Conservation (phyloP, 2,888 invertebrate species). For the Deilephila porcellus region DNA sequence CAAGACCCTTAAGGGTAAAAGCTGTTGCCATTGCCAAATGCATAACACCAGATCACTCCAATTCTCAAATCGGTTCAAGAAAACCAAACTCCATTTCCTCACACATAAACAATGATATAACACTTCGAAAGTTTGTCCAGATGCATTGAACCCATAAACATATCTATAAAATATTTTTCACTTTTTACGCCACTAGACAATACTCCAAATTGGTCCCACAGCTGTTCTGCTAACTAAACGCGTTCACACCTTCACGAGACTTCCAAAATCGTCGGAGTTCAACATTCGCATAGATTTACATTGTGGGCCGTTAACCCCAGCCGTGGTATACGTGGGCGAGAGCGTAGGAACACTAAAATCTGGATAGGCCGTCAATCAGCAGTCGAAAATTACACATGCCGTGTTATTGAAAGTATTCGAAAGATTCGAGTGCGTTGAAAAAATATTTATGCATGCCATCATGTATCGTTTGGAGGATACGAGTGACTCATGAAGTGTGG, state of each 20-base stretch:
- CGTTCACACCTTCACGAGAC: constrained; percentile 2
- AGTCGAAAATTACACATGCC: constrained; percentile 37
- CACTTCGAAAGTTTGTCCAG: background rate
- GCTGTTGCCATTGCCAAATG: too few relatives aligned
- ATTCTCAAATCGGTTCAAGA: too few relatives aligned
- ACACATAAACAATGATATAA: background rate
- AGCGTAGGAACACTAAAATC: constrained; percentile 64
- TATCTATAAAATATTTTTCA: background rate
- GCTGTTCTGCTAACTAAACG: constrained; percentile 5
- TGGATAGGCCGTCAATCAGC: constrained; percentile 58
- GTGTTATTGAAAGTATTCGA: constrained; percentile 39
- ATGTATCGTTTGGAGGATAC: constrained; percentile 4
- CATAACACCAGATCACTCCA: too few relatives aligned
- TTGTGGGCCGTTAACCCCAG: constrained; percentile 55
- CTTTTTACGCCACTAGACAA: background rate
- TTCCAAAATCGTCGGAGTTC: constrained; percentile 39
- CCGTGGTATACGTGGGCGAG: constrained; percentile 51
- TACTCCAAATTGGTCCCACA: background rate
- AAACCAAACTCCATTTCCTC: background rate
- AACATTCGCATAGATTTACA: constrained; percentile 48
- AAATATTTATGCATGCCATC: constrained; percentile 27
- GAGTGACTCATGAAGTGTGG: background rate
- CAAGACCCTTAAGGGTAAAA: too few relatives aligned
- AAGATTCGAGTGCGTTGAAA: constrained; percentile 28
- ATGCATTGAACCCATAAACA: background rate